Evolutionary conservation across 1,140 invertebrate species (phyloP).

Genomic region (Ceratitis capitata): DNA sequence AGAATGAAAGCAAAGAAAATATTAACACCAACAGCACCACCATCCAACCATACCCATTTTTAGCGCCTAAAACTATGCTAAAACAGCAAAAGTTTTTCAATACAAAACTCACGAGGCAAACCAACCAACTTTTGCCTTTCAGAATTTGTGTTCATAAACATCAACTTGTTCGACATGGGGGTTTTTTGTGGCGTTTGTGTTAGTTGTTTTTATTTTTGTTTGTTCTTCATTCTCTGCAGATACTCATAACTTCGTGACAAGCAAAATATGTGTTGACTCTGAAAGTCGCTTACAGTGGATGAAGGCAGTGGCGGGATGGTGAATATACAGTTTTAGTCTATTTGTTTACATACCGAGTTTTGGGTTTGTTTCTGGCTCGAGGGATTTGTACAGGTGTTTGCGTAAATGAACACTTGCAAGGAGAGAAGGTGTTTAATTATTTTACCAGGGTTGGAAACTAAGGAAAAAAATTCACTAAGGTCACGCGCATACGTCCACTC

Average conservation of each 20-base stretch:
- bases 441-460: too few species aligned
- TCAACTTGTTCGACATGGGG: neutral
- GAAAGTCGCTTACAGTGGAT: neutral
- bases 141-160: neutral
- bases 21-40: neutral
- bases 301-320: neutral
- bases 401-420: too few species aligned
- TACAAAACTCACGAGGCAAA: neutral
- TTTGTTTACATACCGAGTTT: too few species aligned
- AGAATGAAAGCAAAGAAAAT: neutral
- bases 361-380: too few species aligned
- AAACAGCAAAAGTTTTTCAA: slow-evolving; percentile 8
- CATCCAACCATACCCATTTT: neutral
- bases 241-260: neutral
- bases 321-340: too few species aligned
- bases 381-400: too few species aligned
- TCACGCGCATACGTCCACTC: too few species aligned
- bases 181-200: neutral
- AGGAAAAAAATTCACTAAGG: too few species aligned
- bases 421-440: too few species aligned
- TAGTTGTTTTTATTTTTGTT: neutral
- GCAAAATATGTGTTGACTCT: neutral
- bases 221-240: neutral
- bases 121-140: neutral
- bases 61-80: neutral